Conservation (phyloP, 2,797 vertebrate genomes). For the Iguana delicatissima region DNA sequence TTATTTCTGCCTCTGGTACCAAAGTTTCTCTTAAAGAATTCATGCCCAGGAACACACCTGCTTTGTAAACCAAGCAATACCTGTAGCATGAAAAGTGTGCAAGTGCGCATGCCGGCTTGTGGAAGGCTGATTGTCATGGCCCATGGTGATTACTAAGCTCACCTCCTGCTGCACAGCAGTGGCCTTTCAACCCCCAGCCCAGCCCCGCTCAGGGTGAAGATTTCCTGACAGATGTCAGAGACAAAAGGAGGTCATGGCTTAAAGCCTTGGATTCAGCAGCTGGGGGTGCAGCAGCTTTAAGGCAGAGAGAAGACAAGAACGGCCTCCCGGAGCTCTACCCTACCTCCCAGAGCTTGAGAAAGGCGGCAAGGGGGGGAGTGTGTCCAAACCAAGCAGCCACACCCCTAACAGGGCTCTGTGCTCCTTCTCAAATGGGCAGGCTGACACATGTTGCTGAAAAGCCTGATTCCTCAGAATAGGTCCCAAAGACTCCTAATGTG, state of each 20-base stretch:
- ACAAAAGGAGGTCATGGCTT: constrained; percentile 47
- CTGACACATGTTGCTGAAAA: neutral
- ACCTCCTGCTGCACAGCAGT: neutral
- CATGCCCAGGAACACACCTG: too few relatives aligned
- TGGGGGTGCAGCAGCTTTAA: constrained; percentile 13
- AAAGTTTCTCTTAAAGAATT: too few relatives aligned
- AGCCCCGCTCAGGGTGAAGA: neutral
- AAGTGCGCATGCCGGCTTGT: neutral
- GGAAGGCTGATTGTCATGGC: neutral
- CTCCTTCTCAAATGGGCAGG: neutral
- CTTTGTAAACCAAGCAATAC: too few relatives aligned
- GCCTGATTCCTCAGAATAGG: neutral
- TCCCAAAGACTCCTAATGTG: neutral
- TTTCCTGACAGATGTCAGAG: constrained; percentile 25
- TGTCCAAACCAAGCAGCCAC: neutral
- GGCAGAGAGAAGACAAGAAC: neutral
- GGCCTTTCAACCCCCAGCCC: neutral
- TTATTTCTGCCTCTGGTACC: too few relatives aligned
- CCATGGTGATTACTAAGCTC: too few relatives aligned
- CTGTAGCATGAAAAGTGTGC: too few relatives aligned
- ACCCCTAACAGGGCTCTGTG: neutral
- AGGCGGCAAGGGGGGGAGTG: neutral
- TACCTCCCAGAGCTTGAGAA: neutral
- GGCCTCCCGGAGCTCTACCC: neutral
- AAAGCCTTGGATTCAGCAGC: constrained; percentile 21